Evolutionary conservation across 37 sponge, comb jelly and placozoan genomes (phyloP), one percentile per base, ranked within the genome.

Genomic region (Aplysina aerophoba): DNA sequence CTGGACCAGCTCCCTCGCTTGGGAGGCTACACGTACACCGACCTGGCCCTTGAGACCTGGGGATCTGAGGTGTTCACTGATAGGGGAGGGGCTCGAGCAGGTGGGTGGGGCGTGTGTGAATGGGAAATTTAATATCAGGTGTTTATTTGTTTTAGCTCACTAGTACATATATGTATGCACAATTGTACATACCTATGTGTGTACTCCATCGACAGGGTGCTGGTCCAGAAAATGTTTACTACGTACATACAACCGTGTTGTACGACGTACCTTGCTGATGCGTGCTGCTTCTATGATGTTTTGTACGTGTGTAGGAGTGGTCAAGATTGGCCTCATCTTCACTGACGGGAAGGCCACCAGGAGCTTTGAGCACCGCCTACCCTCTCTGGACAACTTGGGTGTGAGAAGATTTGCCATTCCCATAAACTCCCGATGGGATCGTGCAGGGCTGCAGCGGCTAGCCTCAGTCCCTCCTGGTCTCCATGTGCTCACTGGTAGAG

Each of bases 11-110:
- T 73, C 4, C 74, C 74, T 13, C 19, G 40, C 22, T 19, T 38
- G 12, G 20, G 12, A 14, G 22, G 31, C 17, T 73, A 11, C 5
- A 73, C 74, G 30, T 73, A 34, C 20, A 73, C 74, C 19, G 74
- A 73, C 41, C 41, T 73, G 22, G 74, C 74, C 20, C 30, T 73
- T 12, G 74, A 73, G 37, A 41, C 74, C 11, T 73, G 74, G 74
- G 8, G 40, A 8, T 19, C 14, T 11, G 13, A 31, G 14, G 37
- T 73, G 12, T 73, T 34, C 74, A 73, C 74, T 38, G 40, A 12
- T 33, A 22, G 39, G 12, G 74, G 74, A 31, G 74, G 74, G 12
- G 74, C 37, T 8, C 74, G 74, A 38, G 40, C 74, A 38, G 19
- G 4, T 34, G 74, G 37, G 8, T 21, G 37, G 37, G 74, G 74